phyloP scores from a whole-genome alignment of 1,140 invertebrate genomes.

The Hyposmocoma kahamanoa region DNA sequence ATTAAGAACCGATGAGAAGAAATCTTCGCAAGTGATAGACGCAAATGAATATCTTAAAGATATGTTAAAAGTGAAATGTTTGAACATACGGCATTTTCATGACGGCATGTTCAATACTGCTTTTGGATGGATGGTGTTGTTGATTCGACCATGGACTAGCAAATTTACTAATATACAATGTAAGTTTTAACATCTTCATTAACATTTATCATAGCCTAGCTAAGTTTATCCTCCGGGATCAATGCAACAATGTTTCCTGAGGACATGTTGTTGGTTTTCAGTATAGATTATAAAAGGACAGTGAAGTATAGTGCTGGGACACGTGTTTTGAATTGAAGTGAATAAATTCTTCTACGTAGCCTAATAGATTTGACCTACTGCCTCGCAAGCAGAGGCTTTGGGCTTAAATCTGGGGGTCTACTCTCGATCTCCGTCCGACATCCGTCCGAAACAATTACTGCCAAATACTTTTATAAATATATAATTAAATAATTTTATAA shows the following conservation, averaged over 20 bases:
- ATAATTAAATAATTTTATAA: no score
- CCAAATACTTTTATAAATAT: no score
- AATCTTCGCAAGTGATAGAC: slow-evolving; percentile 10
- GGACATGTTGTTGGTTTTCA: background rate
- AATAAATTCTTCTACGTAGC: background rate
- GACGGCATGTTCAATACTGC: slow-evolving; percentile 48
- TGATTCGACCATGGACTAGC: slow-evolving; percentile 45
- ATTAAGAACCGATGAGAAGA: slow-evolving; percentile 4
- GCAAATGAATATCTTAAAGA: slow-evolving; percentile 37
- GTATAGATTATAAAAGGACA: background rate
- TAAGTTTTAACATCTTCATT: slow-evolving; percentile 18
- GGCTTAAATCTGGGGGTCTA: no score
- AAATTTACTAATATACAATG: slow-evolving; percentile 48
- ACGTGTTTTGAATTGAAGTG: background rate
- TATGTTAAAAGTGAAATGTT: slow-evolving; percentile 35
- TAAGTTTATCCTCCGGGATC: background rate
- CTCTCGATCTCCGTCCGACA: no score
- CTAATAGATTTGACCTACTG: background rate
- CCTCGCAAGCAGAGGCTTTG: no score
- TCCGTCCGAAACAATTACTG: no score
- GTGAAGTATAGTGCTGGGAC: background rate
- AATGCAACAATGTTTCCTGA: background rate
- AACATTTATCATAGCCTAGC: background rate
- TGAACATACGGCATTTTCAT: slow-evolving; percentile 36
- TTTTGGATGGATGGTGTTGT: slow-evolving; percentile 45